Percentiles rank a stretch among this genome's conserved stretches.
These are phyloP conservation scores for Acanthosepion esculentum DNA, from an alignment of 2,888 invertebrate species.

Conservation along the genomic window DNA sequence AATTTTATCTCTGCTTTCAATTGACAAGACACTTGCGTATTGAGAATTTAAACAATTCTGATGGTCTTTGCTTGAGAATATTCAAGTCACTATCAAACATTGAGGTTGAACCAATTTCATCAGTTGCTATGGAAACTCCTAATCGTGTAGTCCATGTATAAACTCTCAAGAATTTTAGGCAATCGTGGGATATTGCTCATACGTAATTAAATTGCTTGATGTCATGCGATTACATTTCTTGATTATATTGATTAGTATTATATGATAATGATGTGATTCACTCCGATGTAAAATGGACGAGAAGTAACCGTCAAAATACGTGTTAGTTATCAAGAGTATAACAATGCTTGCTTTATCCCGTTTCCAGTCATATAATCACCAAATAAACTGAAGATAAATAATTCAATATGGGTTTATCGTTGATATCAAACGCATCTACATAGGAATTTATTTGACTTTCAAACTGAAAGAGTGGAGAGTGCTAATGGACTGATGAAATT, in stretches of 20 bases:
- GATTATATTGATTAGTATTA: background rate
- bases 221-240: conserved; percentile 33
- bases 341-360: background rate
- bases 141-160: background rate
- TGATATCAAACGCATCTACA: too few species aligned
- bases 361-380: background rate
- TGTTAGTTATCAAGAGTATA: background rate
- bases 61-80: background rate
- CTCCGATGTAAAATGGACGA: background rate
- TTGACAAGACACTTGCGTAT: too few species aligned
- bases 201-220: conserved; percentile 21
- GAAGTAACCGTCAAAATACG: background rate
- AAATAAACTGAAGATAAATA: background rate
- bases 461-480: too few species aligned
- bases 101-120: background rate
- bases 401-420: background rate
- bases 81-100: background rate
- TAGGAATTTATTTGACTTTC: too few species aligned
- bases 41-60: too few species aligned
- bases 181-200: background rate
- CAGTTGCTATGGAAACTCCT: background rate
- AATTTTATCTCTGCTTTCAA: too few species aligned
- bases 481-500: too few species aligned
- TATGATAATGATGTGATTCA: background rate
- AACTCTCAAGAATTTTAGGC: conserved; percentile 5